Evolutionary conservation across 1,140 invertebrate genomes (phyloP), one percentile per base, ranked within the genome.

Genomic region (Tachypleus tridentatus): DNA sequence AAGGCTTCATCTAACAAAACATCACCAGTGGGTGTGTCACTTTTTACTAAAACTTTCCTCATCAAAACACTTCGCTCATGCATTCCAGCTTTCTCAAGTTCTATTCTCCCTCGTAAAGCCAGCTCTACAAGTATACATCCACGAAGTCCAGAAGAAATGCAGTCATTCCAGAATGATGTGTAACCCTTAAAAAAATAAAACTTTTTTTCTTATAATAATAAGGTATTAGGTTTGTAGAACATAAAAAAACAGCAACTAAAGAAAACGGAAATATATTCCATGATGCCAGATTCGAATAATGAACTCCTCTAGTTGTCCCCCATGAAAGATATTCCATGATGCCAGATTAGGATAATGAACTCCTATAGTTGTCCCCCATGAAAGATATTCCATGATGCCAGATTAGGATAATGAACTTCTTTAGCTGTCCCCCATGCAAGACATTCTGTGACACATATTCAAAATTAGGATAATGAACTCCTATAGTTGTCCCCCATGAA

Each of bases 141-240:
- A 74, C 97, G 83, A 60, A 99, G 81, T 29, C 97, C 97, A 72
- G 93, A 96, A 70, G 96, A 99, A 84, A 99, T 99, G 79, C 95
- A 99, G 79, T 99, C 97, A 81, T 99, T 99, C 97, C 97, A 99
- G 80, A 99, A 99, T 56, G 97, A 99, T 74, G 97, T 99, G 79
- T 99, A 99, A 67, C 97, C 97, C 95, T 98, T 75, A 64, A 75
- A 72, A 67, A 65, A 60, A 67, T 66, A 57, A 58, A 62, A 54
- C 7, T 54, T 8, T 8, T n/a, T n/a, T 54, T 54, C 7, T 54
- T 8, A 7, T 54, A n/a, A 54, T 8, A 8, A 54, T 7, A 54
- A 54, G 53, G 7, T 54, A 7, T 8, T 54, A 54, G n/a, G 3
- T 60, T 3, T 9, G 10, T 47, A 10, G n/a, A 60, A 47, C 47